Evolutionary conservation across 2,888 invertebrate species (phyloP), one percentile per base, ranked within the genome.

Genomic region (Cryptocheilus praepositus): DNA sequence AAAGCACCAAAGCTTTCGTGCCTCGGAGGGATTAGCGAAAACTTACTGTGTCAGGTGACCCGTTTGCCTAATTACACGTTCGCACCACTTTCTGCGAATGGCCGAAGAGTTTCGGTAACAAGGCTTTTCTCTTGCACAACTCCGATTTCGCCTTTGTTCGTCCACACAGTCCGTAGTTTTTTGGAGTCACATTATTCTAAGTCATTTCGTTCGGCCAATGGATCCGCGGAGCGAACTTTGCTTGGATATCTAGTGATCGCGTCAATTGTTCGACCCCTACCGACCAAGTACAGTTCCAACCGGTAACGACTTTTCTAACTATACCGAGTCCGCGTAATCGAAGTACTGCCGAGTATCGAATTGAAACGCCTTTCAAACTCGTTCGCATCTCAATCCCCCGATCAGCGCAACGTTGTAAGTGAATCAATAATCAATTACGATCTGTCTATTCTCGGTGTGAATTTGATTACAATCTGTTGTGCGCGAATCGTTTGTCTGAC

Each of bases 21-120:
- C 52, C 28, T 19, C 21, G 46, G 46, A 63, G 36, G 53, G 51
- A 70, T 64, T 70, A 70, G 59, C 53, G 25, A 25, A 44, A 53
- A 46, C 60, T 59, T 62, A 63, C 46, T 62, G 36, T 49, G 62
- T 43, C 43, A 52, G 57, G 25, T 57, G 57, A 52, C 51, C 63
- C 57, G 63, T 57, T 58, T 22, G 57, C 63, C 63, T 63, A 70
- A 67, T 70, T 70, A 67, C 19, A 60, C 60, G n/a, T 49, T 67
- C 62, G 49, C 46, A 22, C 45, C 61, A 44, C 18, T 58, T 21
- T 45, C 49, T 16, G 28, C 16, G 54, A 55, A 61, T 61, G 19
- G 36, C 43, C 28, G 21, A 53, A 51, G 62, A 59, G 59, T 62
- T 59, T 72, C 45, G 59, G 56, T 45, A 46, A 51, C 55, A 45